phyloP scores from a whole-genome alignment of 2,888 invertebrate species.

The Drosophila niveifrons region DNA sequence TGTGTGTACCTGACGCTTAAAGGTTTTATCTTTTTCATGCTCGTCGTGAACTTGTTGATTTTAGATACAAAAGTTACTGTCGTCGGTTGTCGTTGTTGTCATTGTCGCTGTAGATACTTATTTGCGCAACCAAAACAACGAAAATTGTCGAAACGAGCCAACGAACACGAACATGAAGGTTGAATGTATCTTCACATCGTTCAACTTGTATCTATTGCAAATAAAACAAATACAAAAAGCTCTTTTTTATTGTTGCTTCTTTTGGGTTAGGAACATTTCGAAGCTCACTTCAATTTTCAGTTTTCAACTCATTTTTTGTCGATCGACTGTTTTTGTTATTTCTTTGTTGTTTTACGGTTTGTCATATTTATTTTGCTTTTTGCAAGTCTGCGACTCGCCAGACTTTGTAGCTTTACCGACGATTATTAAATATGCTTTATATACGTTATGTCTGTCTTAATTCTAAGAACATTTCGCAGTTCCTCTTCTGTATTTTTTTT shows the following conservation, averaged over 20 bases:
- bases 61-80: slow-evolving; percentile 71
- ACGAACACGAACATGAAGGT: slow-evolving; percentile 65
- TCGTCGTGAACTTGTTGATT: slow-evolving; percentile 78
- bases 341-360: neutral
- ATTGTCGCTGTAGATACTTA: slow-evolving; percentile 41
- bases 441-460: slow-evolving; percentile 17
- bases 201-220: slow-evolving; percentile 61
- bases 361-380: slow-evolving; percentile 23
- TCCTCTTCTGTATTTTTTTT: slow-evolving; percentile 12
- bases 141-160: slow-evolving; percentile 70
- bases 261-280: slow-evolving; percentile 28
- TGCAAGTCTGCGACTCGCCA: slow-evolving; percentile 42
- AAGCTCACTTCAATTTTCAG: slow-evolving; percentile 28
- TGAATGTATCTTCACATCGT: slow-evolving; percentile 70
- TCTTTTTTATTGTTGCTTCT: slow-evolving; percentile 21
- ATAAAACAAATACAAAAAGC: slow-evolving; percentile 51
- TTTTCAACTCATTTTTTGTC: slow-evolving; percentile 28
- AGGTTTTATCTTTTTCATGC: slow-evolving; percentile 74
- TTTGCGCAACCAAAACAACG: slow-evolving; percentile 64
- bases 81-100: slow-evolving; percentile 35
- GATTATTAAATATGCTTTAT: slow-evolving; percentile 41
- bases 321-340: slow-evolving; percentile 7
- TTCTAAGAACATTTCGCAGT: slow-evolving; percentile 26
- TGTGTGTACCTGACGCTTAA: slow-evolving; percentile 67
- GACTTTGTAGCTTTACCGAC: slow-evolving; percentile 55